Evolutionary conservation across 2,113 vertebrate species (phyloP).

Genomic region (Corythaixoides concolor): DNA sequence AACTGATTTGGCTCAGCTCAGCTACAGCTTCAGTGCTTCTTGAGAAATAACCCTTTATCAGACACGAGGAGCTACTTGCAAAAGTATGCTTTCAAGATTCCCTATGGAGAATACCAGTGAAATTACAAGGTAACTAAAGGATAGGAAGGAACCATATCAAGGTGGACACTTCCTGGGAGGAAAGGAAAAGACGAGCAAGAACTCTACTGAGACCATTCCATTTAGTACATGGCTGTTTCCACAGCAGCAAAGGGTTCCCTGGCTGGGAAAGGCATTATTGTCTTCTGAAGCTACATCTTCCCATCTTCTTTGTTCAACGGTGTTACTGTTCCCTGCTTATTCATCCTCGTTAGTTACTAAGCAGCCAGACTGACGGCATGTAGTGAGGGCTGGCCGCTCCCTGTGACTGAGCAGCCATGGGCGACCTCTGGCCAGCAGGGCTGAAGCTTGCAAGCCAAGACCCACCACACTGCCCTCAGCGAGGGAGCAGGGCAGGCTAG

Average conservation of each 20-base stretch:
- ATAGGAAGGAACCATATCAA: neutral
- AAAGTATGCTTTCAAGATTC: neutral
- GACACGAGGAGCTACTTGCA: neutral
- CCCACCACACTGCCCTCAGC: neutral
- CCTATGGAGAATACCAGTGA: neutral
- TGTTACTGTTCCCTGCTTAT: neutral
- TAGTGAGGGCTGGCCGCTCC: neutral
- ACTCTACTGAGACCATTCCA: rapidly evolving
- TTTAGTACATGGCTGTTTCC: neutral
- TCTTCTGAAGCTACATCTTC: neutral
- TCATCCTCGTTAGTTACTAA: neutral
- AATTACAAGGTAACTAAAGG: neutral
- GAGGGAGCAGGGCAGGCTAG: neutral
- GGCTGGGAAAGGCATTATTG: neutral
- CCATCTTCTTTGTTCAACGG: neutral
- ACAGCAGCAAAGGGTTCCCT: neutral
- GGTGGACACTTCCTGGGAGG: neutral
- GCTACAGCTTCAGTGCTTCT: neutral
- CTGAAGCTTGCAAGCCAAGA: neutral
- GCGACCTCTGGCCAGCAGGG: neutral
- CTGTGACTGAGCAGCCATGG: neutral
- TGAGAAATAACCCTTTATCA: neutral
- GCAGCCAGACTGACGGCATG: neutral
- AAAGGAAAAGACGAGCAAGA: neutral
- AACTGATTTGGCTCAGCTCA: neutral